Percentiles rank a stretch among this genome's conserved stretches.
Evolutionary conservation across 2,113 vertebrate species (phyloP).

Genomic region (Oryctolagus cuniculus): mOryCun1.1 NC_091434.1:164623001-164623500

Average conservation of each 20-base stretch:
- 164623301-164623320: conserved; percentile 3
- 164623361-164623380: conserved; percentile 18
- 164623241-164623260: conserved; percentile 33
- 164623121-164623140: conserved; percentile 15
- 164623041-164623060: conserved; percentile 21
- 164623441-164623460: conserved; percentile 35
- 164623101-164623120: conserved; percentile 7
- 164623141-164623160: neutral
- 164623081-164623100: conserved; percentile 26
- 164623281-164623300: neutral
- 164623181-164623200: neutral
- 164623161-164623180: neutral
- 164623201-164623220: neutral
- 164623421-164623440: conserved; percentile 33
- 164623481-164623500: conserved; percentile 14
- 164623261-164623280: neutral
- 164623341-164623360: conserved; percentile 24
- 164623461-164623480: conserved; percentile 28
- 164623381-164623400: neutral
- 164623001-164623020: no score
- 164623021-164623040: no score
- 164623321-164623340: neutral
- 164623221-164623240: conserved; percentile 18
- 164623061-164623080: neutral
- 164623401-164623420: neutral